Evolutionary conservation across 1,140 invertebrate species (phyloP).

Genomic region (Pogonomyrmex barbatus): DNA sequence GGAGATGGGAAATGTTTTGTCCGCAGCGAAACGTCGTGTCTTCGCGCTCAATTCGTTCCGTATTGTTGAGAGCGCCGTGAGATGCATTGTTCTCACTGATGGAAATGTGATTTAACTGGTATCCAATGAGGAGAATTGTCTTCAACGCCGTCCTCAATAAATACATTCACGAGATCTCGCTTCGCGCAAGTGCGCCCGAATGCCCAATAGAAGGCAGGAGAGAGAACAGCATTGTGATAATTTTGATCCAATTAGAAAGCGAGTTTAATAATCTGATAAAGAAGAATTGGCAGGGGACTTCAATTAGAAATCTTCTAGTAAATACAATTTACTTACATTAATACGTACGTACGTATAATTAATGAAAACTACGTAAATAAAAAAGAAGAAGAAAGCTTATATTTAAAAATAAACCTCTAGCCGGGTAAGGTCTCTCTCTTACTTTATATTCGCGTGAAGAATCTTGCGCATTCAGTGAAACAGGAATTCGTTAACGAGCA

Average conservation of each 20-base stretch:
- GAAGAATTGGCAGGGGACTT: not conserved
- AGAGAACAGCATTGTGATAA: slow-evolving; percentile 15
- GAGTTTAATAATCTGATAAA: slow-evolving; percentile 23
- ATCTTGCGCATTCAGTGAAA: slow-evolving; percentile 34
- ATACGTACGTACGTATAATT: slow-evolving; percentile 14
- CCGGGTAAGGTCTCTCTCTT: not conserved
- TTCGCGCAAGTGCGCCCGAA: not conserved
- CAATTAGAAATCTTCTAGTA: not conserved
- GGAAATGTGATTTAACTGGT: slow-evolving; percentile 56
- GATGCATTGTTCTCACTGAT: slow-evolving; percentile 46
- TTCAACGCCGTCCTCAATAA: slow-evolving; percentile 27
- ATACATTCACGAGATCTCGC: slow-evolving; percentile 29
- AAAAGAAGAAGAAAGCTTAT: not conserved
- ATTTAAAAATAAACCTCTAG: slow-evolving; percentile 12
- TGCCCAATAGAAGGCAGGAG: too few relatives aligned
- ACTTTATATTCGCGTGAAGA: not conserved
- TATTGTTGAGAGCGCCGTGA: slow-evolving; percentile 56
- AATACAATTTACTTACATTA: not conserved
- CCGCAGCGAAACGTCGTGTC: slow-evolving; percentile 34
- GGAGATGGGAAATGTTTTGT: slow-evolving; percentile 67
- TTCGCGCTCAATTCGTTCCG: slow-evolving; percentile 68
- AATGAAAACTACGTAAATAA: not conserved
- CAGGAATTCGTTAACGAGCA: slow-evolving; percentile 41
- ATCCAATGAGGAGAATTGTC: slow-evolving; percentile 60
- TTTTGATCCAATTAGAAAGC: slow-evolving; percentile 35